phyloP scores from a whole-genome alignment of 2,888 invertebrate genomes.

The Pseudococcus jackbeardsleyi region DNA sequence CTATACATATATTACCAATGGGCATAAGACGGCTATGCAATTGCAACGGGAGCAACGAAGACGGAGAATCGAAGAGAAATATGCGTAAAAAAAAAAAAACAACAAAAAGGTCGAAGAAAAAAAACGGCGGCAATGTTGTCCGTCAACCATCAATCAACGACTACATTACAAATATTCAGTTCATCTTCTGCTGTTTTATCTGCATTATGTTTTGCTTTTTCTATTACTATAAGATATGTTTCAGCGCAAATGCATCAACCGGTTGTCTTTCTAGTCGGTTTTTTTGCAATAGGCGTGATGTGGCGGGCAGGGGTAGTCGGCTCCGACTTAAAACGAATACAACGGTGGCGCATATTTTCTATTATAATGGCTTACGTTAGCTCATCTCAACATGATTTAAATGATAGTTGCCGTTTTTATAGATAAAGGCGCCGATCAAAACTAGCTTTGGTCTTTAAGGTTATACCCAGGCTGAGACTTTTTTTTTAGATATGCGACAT shows the following conservation, averaged over 20 bases:
- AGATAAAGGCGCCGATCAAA: slow-evolving; percentile 63
- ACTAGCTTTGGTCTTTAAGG: slow-evolving; percentile 49
- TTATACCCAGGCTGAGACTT: not conserved
- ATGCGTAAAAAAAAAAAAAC: slow-evolving; percentile 46
- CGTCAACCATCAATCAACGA: slow-evolving; percentile 65
- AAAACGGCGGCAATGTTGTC: slow-evolving; percentile 63
- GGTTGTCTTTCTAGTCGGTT: slow-evolving; percentile 36
- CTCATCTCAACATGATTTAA: slow-evolving; percentile 64
- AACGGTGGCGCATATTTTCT: slow-evolving; percentile 65
- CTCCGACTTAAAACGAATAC: slow-evolving; percentile 59
- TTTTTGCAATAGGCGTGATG: not conserved
- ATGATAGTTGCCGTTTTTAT: slow-evolving; percentile 60
- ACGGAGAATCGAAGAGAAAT: slow-evolving; percentile 5
- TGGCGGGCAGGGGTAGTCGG: slow-evolving; percentile 51
- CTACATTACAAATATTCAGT: slow-evolving; percentile 65
- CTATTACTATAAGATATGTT: slow-evolving; percentile 55
- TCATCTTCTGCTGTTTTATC: slow-evolving; percentile 61
- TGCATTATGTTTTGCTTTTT: slow-evolving; percentile 60
- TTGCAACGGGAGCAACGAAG: not conserved
- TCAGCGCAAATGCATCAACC: slow-evolving; percentile 64
- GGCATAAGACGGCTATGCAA: not conserved
- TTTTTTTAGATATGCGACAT: not conserved
- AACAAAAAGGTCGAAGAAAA: slow-evolving; percentile 58
- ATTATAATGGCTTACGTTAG: slow-evolving; percentile 61
- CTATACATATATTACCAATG: slow-evolving; percentile 46